Evolutionary conservation across 2,888 invertebrate genomes (phyloP), one percentile per base, ranked within the genome.

Genomic region (Pterostichus niger): DNA sequence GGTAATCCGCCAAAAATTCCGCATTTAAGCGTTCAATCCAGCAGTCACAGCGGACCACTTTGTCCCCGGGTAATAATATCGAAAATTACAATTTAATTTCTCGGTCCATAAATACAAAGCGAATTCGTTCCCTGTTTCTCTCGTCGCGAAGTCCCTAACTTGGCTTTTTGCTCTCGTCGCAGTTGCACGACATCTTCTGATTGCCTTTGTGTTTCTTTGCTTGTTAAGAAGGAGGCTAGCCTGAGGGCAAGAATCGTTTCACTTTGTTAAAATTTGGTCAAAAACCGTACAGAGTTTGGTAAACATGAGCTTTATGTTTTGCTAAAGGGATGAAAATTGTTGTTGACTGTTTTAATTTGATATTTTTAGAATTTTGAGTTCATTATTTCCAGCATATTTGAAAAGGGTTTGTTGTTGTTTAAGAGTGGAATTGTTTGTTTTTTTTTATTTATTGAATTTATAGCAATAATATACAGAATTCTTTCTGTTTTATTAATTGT

Each of bases 21-120:
- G 24, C n/a, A 33, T 61, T 61, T 33, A 61, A 6, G 24, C 6
- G 35, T 61, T 61, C n/a, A 61, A n/a, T 33, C 31, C 31, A 56
- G 3, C 24, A 56, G 24, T 33, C 61, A 33, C 61, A 11, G 61
- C 1, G 61, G 61, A 31, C 46, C 75, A 75, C 35, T 82, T 82
- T 82, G 56, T 71, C 71, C 54, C 81, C 24, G 44, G 56, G 46
- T 82, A 59, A 59, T 61, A 75, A 75, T 82, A 75, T 82, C 75
- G 82, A 82, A 82, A 82, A 82, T 82, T 82, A 81, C 75, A 59
- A 82, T 82, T 82, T 82, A 82, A 82, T 82, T 73, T 59, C 61
- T 82, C 61, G 75, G 10, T 75, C 75, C 75, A 75, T 82, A 82
- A 82, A 82, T 82, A 82, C 73, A 75, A 75, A 75, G 75, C 52